These are phyloP conservation scores for Capra hircus DNA, from an alignment of 2,113 vertebrate genomes.

Conservation along the genomic window DNA sequence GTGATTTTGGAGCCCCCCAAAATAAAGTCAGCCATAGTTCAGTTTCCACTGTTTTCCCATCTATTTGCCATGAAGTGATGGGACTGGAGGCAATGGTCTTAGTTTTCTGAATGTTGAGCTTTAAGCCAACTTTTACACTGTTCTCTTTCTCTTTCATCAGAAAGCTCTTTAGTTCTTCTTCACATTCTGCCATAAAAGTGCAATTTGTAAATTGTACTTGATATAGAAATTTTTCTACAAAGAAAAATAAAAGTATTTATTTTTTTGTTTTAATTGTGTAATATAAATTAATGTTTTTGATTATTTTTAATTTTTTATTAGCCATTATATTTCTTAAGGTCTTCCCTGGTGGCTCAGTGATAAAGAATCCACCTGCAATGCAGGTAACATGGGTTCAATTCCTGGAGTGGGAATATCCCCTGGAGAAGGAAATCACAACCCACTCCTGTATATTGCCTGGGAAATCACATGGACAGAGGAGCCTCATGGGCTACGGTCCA, in stretches of 20 bases:
- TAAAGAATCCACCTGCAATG: background rate
- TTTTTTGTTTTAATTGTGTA: background rate
- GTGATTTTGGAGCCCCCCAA: background rate
- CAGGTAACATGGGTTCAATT: background rate
- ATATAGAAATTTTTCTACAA: background rate
- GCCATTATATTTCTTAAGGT: background rate
- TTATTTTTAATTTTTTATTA: background rate
- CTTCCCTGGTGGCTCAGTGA: background rate
- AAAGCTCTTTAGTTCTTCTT: background rate
- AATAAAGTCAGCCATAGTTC: background rate
- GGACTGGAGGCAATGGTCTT: background rate
- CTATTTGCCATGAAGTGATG: background rate
- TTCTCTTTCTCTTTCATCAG: background rate
- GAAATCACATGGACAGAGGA: background rate
- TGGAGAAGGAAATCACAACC: background rate
- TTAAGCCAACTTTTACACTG: background rate
- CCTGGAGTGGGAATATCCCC: background rate
- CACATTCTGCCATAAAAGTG: background rate
- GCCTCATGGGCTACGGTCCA: background rate
- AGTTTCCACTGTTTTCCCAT: background rate
- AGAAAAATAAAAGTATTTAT: background rate
- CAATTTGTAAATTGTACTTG: background rate
- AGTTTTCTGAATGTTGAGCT: background rate
- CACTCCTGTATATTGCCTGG: background rate
- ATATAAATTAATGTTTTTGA: background rate